These are phyloP conservation scores for Eriosoma lanigerum DNA, from an alignment of 1,140 invertebrate genomes.

Conservation along the genomic window DNA sequence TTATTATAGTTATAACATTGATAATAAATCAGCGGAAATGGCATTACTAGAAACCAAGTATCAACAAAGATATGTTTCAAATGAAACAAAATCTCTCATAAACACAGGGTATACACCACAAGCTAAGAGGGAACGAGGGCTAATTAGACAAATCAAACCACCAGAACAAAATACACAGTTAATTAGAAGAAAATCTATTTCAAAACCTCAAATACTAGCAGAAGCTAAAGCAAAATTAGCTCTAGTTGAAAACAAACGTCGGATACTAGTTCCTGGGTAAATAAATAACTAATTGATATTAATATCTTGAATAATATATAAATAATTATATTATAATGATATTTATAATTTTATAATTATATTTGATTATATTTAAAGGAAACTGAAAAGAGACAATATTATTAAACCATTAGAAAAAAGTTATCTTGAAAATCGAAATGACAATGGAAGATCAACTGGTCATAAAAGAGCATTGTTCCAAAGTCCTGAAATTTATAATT, in stretches of 20 bases:
- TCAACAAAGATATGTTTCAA: slow-evolving; percentile 39
- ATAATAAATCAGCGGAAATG: slow-evolving; percentile 39
- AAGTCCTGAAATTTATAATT: slow-evolving; percentile 39
- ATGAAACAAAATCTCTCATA: slow-evolving; percentile 41
- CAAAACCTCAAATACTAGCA: slow-evolving; percentile 48
- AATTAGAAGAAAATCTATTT: slow-evolving; percentile 33
- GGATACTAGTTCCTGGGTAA: slow-evolving; percentile 44
- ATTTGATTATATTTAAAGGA: slow-evolving; percentile 18
- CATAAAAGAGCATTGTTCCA: slow-evolving; percentile 50
- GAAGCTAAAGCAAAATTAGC: slow-evolving; percentile 48
- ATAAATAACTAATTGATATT: neutral
- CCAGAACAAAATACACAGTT: slow-evolving; percentile 4
- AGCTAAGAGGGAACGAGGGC: slow-evolving; percentile 21
- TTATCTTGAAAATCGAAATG: slow-evolving; percentile 48
- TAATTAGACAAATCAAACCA: slow-evolving; percentile 4
- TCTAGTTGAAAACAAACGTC: slow-evolving; percentile 45
- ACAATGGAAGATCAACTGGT: neutral
- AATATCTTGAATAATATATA: no score
- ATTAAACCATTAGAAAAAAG: slow-evolving; percentile 43
- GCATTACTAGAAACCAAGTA: slow-evolving; percentile 30
- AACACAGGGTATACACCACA: slow-evolving; percentile 33
- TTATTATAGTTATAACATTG: slow-evolving; percentile 39
- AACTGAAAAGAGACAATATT: slow-evolving; percentile 42
- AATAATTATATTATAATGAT: neutral
- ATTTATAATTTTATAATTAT: neutral